Conservation (phyloP, 2,888 invertebrate species). For the Odontomyia ornata region DNA sequence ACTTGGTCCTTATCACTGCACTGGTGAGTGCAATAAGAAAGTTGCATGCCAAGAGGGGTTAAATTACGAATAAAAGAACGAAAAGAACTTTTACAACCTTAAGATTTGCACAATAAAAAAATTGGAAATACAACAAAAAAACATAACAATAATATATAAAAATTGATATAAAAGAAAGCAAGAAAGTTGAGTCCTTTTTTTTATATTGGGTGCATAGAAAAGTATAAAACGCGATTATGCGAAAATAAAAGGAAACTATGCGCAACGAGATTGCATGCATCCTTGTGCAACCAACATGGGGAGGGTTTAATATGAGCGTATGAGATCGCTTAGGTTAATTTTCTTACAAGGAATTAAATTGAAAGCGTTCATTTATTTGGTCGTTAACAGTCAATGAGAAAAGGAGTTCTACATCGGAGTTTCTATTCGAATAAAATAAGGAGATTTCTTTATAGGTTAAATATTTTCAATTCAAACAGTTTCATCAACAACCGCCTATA, state of each 20-base stretch:
- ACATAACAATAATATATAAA: constrained; percentile 12
- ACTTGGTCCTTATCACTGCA: too few relatives aligned
- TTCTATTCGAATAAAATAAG: too few relatives aligned
- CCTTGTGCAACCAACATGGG: background rate
- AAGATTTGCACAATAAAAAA: constrained; percentile 39
- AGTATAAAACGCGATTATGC: background rate
- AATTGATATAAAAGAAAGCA: background rate
- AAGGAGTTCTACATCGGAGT: too few relatives aligned
- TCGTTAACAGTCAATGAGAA: background rate
- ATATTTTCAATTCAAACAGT: too few relatives aligned
- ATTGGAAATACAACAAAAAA: background rate
- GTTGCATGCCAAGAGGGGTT: constrained; percentile 23
- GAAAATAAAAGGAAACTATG: background rate
- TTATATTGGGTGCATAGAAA: background rate
- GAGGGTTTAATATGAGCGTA: constrained; percentile 9
- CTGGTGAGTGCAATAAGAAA: too few relatives aligned
- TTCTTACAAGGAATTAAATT: background rate
- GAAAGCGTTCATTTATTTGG: background rate
- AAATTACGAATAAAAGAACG: background rate
- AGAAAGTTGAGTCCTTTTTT: background rate
- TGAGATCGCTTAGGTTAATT: constrained; percentile 5
- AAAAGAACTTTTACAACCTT: constrained; percentile 34
- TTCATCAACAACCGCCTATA: too few relatives aligned
- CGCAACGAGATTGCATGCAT: background rate
- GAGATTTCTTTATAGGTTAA: too few relatives aligned